phyloP scores from a whole-genome alignment of 2,888 invertebrate species.

The Halocaridina rubra region DNA sequence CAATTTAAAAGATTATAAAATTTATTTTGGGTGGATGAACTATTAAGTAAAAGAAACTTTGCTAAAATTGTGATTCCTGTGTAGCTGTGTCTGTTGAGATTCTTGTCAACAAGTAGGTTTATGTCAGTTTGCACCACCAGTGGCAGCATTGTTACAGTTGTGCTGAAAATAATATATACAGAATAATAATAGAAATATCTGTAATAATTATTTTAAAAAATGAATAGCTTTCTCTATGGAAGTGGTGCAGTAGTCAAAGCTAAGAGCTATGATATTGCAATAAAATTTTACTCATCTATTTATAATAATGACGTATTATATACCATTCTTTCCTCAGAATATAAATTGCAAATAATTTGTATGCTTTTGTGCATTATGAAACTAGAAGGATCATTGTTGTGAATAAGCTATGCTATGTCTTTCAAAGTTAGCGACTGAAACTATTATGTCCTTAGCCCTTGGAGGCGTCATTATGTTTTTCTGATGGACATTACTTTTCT shows the following conservation, averaged over 20 bases:
- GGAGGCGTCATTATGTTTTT: no score
- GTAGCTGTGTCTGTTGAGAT: constrained; percentile 58
- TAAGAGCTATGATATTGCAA: no score
- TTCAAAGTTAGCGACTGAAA: background rate
- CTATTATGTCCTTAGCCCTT: no score
- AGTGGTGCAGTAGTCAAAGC: no score
- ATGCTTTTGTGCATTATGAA: constrained; percentile 19
- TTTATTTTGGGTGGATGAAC: background rate
- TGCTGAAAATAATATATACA: constrained; percentile 19
- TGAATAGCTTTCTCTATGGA: no score
- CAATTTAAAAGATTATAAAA: constrained; percentile 30
- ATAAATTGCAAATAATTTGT: background rate
- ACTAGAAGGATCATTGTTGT: background rate
- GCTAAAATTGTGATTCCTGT: constrained; percentile 26
- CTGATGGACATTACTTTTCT: no score
- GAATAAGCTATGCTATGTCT: background rate
- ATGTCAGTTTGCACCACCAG: constrained; percentile 43
- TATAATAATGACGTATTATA: background rate
- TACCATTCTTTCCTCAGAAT: background rate
- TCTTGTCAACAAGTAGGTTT: constrained; percentile 58
- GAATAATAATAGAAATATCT: no score
- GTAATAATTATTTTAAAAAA: no score
- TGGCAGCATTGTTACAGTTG: constrained; percentile 3
- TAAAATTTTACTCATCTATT: no score
- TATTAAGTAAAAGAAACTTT: background rate